Evolutionary conservation across 2,888 invertebrate genomes (phyloP).

Genomic region (Pelosia muscerda): DNA sequence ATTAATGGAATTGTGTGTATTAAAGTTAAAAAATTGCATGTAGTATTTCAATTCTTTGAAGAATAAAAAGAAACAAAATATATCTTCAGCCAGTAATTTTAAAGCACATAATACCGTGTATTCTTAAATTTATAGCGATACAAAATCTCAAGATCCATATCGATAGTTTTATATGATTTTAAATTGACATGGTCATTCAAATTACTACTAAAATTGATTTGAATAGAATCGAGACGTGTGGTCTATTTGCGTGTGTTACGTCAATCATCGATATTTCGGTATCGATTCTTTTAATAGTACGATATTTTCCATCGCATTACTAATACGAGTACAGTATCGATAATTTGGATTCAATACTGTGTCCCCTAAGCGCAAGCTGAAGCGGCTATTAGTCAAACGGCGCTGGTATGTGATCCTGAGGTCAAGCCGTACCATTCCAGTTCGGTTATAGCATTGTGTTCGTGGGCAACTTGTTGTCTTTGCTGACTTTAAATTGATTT

Average conservation of each 20-base stretch:
- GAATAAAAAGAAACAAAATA: background rate
- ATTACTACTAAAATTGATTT: background rate
- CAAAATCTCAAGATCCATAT: background rate
- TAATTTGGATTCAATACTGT: background rate
- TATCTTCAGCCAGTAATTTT: background rate
- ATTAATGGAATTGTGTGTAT: background rate
- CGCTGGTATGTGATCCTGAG: conserved; percentile 60
- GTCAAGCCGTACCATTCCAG: conserved; percentile 56
- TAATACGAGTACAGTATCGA: background rate
- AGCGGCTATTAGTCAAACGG: conserved; percentile 53
- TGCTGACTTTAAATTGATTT: conserved; percentile 2
- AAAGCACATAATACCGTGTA: background rate
- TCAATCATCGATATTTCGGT: background rate
- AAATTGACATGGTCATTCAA: conserved; percentile 1
- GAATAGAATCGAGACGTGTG: background rate
- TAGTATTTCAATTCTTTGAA: background rate
- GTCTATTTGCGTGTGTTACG: background rate
- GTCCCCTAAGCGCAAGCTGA: conserved; percentile 5
- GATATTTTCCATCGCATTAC: background rate
- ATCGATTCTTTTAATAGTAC: background rate
- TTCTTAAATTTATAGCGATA: background rate
- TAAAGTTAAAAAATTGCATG: background rate
- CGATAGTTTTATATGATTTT: background rate
- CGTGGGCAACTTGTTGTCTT: conserved; percentile 40
- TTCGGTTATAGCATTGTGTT: conserved; percentile 44